Conservation (phyloP, 2,113 vertebrate genomes). For the Numenius arquata region DNA sequence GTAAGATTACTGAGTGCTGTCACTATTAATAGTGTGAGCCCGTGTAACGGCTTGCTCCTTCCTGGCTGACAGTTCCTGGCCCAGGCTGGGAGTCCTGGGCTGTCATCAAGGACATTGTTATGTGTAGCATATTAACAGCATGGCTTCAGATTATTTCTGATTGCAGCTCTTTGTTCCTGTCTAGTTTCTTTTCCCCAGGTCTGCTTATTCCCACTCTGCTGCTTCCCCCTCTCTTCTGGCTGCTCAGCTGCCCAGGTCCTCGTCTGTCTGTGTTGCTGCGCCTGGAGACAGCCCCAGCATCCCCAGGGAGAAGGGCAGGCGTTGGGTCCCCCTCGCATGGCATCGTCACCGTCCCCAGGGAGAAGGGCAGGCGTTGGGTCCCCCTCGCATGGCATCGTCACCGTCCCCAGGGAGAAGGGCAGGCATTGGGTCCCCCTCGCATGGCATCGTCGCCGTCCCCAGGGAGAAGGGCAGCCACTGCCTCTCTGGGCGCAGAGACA, state of each 20-base stretch:
- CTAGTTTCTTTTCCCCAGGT: neutral
- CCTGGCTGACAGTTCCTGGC: conserved; percentile 40
- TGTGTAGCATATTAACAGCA: neutral
- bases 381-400: neutral
- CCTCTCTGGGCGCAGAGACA: neutral
- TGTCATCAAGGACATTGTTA: conserved; percentile 14
- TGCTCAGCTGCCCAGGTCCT: neutral
- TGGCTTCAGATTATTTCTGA: conserved; percentile 31
- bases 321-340: neutral
- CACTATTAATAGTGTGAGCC: conserved; percentile 19
- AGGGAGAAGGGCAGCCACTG: neutral
- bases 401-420: neutral
- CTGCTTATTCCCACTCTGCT: neutral
- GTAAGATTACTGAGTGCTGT: conserved; percentile 27
- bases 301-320: neutral
- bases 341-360: neutral
- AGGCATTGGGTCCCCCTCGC: neutral
- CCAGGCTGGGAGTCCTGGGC: neutral
- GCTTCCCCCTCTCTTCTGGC: neutral
- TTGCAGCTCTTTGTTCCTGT: neutral
- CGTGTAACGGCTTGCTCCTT: neutral
- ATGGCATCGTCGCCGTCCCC: neutral
- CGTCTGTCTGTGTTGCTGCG: neutral
- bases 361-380: neutral
- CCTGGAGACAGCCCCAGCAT: neutral